Evolutionary conservation across 2,888 invertebrate genomes (phyloP).

Genomic region (Auanema freiburgensis): DNA sequence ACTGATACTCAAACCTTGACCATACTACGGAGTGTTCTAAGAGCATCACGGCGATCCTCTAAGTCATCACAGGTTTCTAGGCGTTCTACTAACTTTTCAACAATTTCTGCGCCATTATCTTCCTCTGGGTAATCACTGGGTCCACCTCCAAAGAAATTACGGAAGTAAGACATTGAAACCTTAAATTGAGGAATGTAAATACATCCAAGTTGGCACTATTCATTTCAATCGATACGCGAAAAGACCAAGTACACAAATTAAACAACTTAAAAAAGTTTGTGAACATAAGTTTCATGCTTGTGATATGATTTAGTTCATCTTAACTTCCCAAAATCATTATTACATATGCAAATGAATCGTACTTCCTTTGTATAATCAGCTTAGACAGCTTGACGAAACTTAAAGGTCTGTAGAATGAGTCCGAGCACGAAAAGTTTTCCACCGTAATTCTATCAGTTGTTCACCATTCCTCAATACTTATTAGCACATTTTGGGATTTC

Average conservation of each 20-base stretch:
- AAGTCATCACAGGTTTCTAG: constrained; percentile 87
- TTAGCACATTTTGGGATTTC: too few species aligned
- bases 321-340: too few species aligned
- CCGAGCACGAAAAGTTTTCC: too few species aligned
- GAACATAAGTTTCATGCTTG: too few species aligned
- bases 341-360: too few species aligned
- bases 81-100: constrained; percentile 89
- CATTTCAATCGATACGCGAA: not conserved
- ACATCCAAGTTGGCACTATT: not conserved
- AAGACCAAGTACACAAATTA: not conserved
- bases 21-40: constrained; percentile 84
- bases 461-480: too few species aligned
- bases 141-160: constrained; percentile 57
- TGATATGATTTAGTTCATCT: too few species aligned
- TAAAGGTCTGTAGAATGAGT: too few species aligned
- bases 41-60: constrained; percentile 93
- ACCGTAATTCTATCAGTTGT: too few species aligned
- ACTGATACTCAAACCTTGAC: constrained; percentile 66
- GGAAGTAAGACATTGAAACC: constrained; percentile 53
- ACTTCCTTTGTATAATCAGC: too few species aligned
- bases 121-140: constrained; percentile 35
- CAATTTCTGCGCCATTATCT: constrained; percentile 65
- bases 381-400: too few species aligned
- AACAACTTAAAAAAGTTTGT: too few species aligned
- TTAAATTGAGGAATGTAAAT: not conserved